These are phyloP conservation scores for Euschistus heros DNA, from an alignment of 1,140 invertebrate species.

Conservation along the genomic window DNA sequence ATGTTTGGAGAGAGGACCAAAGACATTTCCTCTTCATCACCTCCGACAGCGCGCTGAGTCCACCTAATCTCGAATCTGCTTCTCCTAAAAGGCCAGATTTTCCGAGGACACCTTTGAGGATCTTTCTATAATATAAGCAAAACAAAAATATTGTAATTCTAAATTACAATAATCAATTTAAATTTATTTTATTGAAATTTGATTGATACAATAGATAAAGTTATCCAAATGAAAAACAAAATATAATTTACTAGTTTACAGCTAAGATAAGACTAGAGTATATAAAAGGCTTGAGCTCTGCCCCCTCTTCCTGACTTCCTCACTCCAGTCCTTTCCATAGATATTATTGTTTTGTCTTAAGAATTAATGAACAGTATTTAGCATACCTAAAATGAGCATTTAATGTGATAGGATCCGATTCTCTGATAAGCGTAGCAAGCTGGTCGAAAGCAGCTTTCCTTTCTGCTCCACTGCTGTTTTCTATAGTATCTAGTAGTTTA, in stretches of 20 bases:
- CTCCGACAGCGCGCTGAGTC: constrained; percentile 40
- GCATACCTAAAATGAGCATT: constrained; percentile 40
- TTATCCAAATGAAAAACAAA: no score
- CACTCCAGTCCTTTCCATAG: no score
- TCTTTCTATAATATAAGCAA: no score
- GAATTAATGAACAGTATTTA: background rate
- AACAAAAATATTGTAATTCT: no score
- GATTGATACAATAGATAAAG: no score
- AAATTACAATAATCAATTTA: no score
- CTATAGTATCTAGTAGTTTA: constrained; percentile 29
- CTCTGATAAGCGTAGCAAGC: constrained; percentile 38
- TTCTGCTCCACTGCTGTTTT: constrained; percentile 28
- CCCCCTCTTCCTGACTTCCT: no score
- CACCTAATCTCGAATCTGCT: constrained; percentile 36
- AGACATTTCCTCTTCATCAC: constrained; percentile 42
- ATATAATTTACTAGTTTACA: no score
- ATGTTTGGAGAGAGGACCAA: constrained; percentile 42
- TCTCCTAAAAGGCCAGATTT: constrained; percentile 9
- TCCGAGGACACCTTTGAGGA: constrained; percentile 35
- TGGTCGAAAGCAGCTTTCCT: constrained; percentile 38
- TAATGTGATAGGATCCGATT: constrained; percentile 39
- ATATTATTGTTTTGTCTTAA: no score
- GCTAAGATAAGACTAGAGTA: no score
- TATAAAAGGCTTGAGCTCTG: no score
- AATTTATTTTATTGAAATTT: no score